These are phyloP conservation scores for Calycopis cecrops DNA, from an alignment of 1,140 invertebrate genomes.

Conservation along the genomic window DNA sequence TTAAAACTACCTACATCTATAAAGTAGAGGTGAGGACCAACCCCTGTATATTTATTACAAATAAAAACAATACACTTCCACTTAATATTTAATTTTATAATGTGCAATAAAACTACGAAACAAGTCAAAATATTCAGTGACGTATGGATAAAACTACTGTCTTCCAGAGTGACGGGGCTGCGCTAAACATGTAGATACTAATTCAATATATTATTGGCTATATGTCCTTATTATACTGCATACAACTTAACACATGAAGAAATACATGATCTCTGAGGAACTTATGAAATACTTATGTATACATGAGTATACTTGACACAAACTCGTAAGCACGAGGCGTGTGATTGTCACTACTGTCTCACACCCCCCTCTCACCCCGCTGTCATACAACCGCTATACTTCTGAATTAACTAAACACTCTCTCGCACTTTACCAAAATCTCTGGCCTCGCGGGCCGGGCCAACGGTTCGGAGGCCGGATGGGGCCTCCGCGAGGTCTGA, in stretches of 20 bases:
- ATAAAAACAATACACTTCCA: constrained; percentile 18
- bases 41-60: constrained; percentile 4
- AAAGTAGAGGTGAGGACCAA: no score
- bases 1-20: no score
- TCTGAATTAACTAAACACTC: constrained; percentile 7
- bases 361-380: background rate
- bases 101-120: constrained; percentile 11
- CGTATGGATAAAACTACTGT: background rate
- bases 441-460: constrained; percentile 46
- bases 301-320: background rate
- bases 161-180: background rate
- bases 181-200: background rate
- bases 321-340: background rate
- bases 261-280: background rate
- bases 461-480: constrained; percentile 40
- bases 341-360: background rate
- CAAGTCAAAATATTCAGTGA: constrained; percentile 1
- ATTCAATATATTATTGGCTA: background rate
- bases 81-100: constrained; percentile 16
- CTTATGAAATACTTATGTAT: background rate
- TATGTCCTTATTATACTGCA: background rate
- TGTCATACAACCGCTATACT: background rate
- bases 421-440: constrained; percentile 51
- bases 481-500: constrained; percentile 47
- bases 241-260: background rate